phyloP scores from a whole-genome alignment of 37 sponge, comb jelly and placozoan species.

The Theonella swinhoei region DNA sequence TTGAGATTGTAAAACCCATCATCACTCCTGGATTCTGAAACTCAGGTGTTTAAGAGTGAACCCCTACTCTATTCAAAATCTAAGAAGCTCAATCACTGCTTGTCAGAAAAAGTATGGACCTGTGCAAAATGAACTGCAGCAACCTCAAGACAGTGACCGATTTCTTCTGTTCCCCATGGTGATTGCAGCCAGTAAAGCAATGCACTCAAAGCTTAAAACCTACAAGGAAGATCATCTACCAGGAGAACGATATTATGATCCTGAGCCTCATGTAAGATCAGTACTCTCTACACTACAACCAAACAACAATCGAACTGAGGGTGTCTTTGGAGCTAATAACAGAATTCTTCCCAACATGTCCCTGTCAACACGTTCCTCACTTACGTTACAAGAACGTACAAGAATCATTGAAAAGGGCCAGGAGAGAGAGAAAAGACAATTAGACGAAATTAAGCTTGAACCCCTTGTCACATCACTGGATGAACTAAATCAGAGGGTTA shows the following conservation, averaged over 20 bases:
- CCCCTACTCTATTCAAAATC: constrained; percentile 19
- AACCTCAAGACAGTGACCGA: too few relatives aligned
- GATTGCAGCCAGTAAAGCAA: constrained; percentile 19
- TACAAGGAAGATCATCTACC: constrained; percentile 30
- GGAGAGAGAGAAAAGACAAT: too few relatives aligned
- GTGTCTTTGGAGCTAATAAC: constrained; percentile 39
- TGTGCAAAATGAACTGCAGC: too few relatives aligned
- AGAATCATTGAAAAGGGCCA: too few relatives aligned
- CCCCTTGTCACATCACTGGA: not conserved
- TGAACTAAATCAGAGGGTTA: constrained; percentile 9
- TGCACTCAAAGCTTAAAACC: constrained; percentile 17
- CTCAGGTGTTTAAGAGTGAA: constrained; percentile 32
- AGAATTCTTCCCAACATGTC: constrained; percentile 28
- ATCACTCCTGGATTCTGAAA: constrained; percentile 9
- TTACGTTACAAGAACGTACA: too few relatives aligned
- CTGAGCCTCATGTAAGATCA: constrained; percentile 12
- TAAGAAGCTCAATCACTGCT: constrained; percentile 38
- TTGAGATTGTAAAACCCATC: constrained; percentile 12
- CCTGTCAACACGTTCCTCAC: constrained; percentile 22
- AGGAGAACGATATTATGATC: constrained; percentile 18
- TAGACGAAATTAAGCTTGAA: constrained; percentile 1
- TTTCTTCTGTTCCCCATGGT: too few relatives aligned
- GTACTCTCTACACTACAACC: constrained; percentile 13
- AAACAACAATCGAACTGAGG: constrained; percentile 35
- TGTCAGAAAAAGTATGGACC: too few relatives aligned